phyloP scores from a whole-genome alignment of 2,113 vertebrate genomes.

The Litocranius walleri region DNA sequence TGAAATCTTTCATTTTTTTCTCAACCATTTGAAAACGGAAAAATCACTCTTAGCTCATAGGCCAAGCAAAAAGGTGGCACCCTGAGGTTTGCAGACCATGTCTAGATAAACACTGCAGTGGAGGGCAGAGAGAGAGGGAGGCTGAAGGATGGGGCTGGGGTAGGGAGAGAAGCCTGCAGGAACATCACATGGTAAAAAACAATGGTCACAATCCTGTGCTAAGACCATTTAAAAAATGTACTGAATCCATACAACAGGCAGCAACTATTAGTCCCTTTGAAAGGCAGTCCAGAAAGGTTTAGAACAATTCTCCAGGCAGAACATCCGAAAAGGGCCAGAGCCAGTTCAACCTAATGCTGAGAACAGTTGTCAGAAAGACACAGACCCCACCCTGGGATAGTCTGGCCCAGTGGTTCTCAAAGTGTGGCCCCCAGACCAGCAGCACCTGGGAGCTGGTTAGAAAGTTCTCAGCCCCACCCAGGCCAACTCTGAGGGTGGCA shows the following conservation, averaged over 20 bases:
- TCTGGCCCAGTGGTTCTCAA: not conserved
- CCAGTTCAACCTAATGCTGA: not conserved
- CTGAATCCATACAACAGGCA: not conserved
- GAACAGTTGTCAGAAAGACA: not conserved
- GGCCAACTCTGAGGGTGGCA: not conserved
- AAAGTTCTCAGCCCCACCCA: not conserved
- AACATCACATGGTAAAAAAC: accelerated
- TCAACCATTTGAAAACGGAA: not conserved
- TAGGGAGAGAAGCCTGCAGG: accelerated
- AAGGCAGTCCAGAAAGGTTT: not conserved
- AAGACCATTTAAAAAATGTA: not conserved
- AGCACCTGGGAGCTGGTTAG: not conserved
- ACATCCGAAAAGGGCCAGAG: not conserved
- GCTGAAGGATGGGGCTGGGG: not conserved
- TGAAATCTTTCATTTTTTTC: not conserved
- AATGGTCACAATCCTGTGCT: not conserved
- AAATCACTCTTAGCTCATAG: not conserved
- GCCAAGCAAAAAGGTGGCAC: not conserved
- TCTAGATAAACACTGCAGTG: not conserved
- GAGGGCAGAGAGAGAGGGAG: not conserved
- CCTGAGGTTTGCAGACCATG: not conserved
- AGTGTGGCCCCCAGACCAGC: not conserved
- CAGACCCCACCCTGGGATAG: not conserved
- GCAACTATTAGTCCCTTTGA: not conserved
- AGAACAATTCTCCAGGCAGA: not conserved